These are phyloP conservation scores for Geodia barretti DNA, from an alignment of 37 sponge, comb jelly and placozoan species.

Conservation along the genomic window DNA sequence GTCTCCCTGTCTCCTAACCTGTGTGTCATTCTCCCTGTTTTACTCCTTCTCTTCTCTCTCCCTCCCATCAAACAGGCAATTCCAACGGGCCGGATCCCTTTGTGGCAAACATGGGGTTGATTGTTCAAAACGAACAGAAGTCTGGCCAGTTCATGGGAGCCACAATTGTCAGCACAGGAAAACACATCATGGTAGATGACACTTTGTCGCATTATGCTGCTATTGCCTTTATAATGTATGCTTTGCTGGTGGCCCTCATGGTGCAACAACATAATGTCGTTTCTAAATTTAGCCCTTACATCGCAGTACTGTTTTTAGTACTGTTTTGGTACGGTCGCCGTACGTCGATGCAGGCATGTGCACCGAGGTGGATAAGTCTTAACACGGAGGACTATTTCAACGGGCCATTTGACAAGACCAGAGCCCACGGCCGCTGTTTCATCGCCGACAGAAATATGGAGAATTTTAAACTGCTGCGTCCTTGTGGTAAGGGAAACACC, in stretches of 20 bases:
- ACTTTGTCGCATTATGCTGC: neutral
- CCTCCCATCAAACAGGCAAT: neutral
- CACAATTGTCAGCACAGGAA: neutral
- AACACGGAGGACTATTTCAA: neutral
- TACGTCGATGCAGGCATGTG: too few relatives aligned
- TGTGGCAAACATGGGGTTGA: neutral
- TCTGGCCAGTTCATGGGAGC: constrained; percentile 19
- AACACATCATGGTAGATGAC: constrained; percentile 3
- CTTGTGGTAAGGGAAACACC: constrained; percentile 25
- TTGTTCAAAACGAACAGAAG: constrained; percentile 4
- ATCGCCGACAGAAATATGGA: neutral
- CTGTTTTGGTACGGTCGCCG: too few relatives aligned
- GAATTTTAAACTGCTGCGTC: neutral
- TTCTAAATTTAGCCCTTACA: too few relatives aligned
- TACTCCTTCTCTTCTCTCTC: neutral
- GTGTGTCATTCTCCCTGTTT: neutral
- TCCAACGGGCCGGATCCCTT: neutral
- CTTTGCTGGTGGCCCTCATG: too few relatives aligned
- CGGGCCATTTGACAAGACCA: constrained; percentile 10
- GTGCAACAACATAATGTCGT: too few relatives aligned
- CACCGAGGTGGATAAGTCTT: neutral
- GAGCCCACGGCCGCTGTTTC: constrained; percentile 23
- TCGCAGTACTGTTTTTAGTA: too few relatives aligned
- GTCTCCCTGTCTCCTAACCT: too few relatives aligned
- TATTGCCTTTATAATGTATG: too few relatives aligned